Evolutionary conservation across 2,888 invertebrate species (phyloP).

Genomic region (Dicyrtoma fusca): DNA sequence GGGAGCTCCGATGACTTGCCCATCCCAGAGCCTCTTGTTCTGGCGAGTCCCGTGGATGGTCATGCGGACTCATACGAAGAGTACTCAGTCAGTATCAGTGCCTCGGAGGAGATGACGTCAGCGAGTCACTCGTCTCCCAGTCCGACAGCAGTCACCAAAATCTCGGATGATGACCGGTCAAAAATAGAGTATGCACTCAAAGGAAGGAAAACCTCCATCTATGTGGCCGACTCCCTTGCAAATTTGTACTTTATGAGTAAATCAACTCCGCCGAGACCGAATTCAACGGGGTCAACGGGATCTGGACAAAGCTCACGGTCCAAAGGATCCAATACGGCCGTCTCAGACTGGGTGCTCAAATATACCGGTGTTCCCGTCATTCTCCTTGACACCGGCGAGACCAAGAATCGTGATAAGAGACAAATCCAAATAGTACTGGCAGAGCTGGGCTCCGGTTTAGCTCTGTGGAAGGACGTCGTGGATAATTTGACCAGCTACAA

Average conservation of each 20-base stretch:
- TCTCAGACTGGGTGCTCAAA: conserved; percentile 69
- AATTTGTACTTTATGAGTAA: conserved; percentile 70
- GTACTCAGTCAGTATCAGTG: conserved; percentile 39
- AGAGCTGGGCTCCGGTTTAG: conserved; percentile 79
- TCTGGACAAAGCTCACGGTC: conserved; percentile 31
- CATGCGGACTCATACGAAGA: conserved; percentile 37
- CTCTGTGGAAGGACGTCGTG: conserved; percentile 78
- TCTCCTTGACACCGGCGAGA: conserved; percentile 75
- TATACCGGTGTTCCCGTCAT: conserved; percentile 80
- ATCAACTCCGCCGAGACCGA: conserved; percentile 44
- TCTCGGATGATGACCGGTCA: conserved; percentile 67
- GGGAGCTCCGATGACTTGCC: conserved; percentile 52
- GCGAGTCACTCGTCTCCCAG: conserved; percentile 40
- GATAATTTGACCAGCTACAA: conserved; percentile 75
- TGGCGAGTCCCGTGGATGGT: neutral
- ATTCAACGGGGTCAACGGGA: conserved; percentile 45
- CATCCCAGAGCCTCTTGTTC: conserved; percentile 19
- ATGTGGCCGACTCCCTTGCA: conserved; percentile 75
- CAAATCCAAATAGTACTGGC: conserved; percentile 73
- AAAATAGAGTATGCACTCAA: conserved; percentile 75
- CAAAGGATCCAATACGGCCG: conserved; percentile 55
- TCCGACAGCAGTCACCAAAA: conserved; percentile 44
- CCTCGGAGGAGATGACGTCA: conserved; percentile 37
- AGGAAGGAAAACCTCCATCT: conserved; percentile 77
- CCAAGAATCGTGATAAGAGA: conserved; percentile 69